Evolutionary conservation across 2,113 vertebrate genomes (phyloP), one percentile per base, ranked within the genome.

Genomic region (Rostratula benghalensis): DNA sequence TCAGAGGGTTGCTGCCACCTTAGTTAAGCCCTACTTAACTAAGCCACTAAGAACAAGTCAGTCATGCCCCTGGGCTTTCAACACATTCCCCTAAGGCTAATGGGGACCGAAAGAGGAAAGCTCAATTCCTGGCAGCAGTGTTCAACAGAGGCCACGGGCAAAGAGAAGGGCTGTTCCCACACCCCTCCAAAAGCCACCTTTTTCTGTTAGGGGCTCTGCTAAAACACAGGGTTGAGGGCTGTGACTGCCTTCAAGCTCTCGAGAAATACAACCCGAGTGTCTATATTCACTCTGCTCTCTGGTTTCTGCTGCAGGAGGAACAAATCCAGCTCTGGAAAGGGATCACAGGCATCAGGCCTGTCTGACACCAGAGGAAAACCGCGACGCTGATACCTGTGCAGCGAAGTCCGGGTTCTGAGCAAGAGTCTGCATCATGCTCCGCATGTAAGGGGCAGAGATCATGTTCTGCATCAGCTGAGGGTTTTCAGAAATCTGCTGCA

Each of bases 391-490:
- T 97, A 99, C 99, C 98, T 99, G 99, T 85, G 99, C 99, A 64
- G 99, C 99, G 31, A 99, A 98, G 94, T 99, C 99, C 3, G 99
- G 99, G 96, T 99, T 99, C 97, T 99, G 99, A 91, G 99, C 97
- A 37, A 99, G 98, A 5, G 99, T 99, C 96, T 99, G 99, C 99
- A 99, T 98, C 99, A 99, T 99, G 90, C 98, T 99, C 89, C 99
- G 98, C 99, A 99, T 99, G 92, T 99, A 99, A 13, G 99, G 99
- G 39, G 99, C 99, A 2, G 99, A 99, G 92, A 99, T 98, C 98
- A 99, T 99, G 68, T 99, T 99, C 98, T 99, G 99, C 99, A 99
- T 99, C 94, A 99, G 98, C 97, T 99, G 99, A 57, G 99, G 99
- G 97, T 99, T 99, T 95, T 99, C 99, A 0, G 99, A 99, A 88